Conservation (phyloP, 1,140 invertebrate species). For the Cyclargus thomasi region DNA sequence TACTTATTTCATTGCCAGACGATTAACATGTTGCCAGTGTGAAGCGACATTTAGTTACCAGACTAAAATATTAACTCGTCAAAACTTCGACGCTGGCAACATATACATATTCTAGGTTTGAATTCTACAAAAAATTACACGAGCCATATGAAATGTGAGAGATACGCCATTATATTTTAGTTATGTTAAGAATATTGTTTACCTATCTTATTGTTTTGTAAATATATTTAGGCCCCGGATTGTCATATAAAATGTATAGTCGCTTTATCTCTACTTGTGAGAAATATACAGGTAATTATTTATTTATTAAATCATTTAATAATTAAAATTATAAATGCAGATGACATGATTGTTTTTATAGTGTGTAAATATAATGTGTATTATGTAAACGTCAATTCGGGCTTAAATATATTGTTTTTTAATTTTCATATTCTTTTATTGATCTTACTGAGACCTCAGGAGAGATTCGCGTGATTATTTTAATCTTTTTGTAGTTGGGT, state of each 20-base stretch:
- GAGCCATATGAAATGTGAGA: constrained; percentile 13
- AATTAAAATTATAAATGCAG: not conserved
- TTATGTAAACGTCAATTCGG: not conserved
- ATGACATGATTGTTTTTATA: constrained; percentile 2
- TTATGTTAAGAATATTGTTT: constrained; percentile 7
- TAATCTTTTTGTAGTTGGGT: too few species aligned
- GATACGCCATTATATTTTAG: constrained; percentile 1
- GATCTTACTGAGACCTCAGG: not conserved
- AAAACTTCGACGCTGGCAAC: not conserved
- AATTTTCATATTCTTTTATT: constrained; percentile 10
- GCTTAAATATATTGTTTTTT: constrained; percentile 16
- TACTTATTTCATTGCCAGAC: not conserved
- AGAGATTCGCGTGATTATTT: not conserved
- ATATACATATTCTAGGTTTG: not conserved
- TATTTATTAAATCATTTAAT: not conserved
- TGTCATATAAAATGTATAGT: not conserved
- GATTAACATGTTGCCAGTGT: not conserved
- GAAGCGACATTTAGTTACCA: not conserved
- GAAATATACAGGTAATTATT: not conserved
- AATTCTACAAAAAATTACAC: not conserved
- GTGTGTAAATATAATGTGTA: constrained; percentile 4
- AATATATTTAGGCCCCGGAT: constrained; percentile 7
- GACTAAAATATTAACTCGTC: not conserved
- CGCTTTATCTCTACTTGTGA: not conserved
- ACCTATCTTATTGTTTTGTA: constrained; percentile 7